Evolutionary conservation across 2,797 vertebrate genomes (phyloP).

Genomic region (Gambusia yucatana): DNA sequence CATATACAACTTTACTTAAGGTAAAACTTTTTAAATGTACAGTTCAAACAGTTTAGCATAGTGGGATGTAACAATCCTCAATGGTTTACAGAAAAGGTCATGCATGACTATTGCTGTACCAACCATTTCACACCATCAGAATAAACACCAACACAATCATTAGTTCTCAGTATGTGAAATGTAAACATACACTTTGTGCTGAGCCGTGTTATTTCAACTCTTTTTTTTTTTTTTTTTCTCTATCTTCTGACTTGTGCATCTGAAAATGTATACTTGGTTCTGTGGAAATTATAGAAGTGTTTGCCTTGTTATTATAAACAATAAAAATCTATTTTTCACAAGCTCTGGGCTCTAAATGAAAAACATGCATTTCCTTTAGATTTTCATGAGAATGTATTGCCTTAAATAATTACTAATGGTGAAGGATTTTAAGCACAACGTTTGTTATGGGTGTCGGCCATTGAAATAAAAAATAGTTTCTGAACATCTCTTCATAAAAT

Average conservation of each 20-base stretch:
- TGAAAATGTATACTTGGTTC: neutral
- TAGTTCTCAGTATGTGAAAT: neutral
- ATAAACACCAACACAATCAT: neutral
- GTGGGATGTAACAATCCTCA: neutral
- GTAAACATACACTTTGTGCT: neutral
- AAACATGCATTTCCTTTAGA: neutral
- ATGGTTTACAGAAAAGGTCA: neutral
- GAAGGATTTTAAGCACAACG: neutral
- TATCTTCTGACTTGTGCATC: slow-evolving; percentile 15
- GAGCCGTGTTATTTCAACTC: neutral
- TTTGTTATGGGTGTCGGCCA: neutral
- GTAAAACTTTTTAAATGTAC: slow-evolving; percentile 16
- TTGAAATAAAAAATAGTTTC: neutral
- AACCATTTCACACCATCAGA: neutral
- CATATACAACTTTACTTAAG: slow-evolving; percentile 19
- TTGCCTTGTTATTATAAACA: neutral
- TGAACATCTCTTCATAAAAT: neutral
- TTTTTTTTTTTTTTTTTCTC: neutral
- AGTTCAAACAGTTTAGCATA: slow-evolving; percentile 1
- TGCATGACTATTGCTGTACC: neutral
- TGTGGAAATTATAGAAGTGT: slow-evolving; percentile 12
- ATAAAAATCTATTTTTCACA: slow-evolving; percentile 23
- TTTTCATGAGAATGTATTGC: neutral
- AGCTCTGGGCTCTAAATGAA: neutral
- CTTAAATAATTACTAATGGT: neutral